These are phyloP conservation scores for Amazona guildingii DNA, from an alignment of 2,113 vertebrate genomes.

Conservation along the genomic window DNA sequence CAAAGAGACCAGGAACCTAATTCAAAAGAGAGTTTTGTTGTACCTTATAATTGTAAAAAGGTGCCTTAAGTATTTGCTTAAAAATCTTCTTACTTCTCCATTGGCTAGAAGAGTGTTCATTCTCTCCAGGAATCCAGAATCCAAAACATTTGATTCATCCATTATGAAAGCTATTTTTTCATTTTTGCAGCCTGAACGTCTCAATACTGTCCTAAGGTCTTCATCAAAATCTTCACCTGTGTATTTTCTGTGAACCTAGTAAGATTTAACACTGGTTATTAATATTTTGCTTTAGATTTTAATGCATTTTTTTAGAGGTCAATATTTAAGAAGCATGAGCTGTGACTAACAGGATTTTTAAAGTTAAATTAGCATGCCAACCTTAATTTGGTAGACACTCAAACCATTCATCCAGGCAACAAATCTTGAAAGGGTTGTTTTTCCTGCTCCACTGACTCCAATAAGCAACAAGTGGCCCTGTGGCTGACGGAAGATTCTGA, in stretches of 20 bases:
- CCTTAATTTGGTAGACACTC: conserved; percentile 99
- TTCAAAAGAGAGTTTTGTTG: neutral
- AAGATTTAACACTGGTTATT: neutral
- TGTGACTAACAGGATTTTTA: neutral
- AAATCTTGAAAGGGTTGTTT: conserved; percentile 95
- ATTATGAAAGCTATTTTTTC: conserved; percentile 99
- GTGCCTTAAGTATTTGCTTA: neutral
- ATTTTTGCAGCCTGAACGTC: conserved; percentile 97
- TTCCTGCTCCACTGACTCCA: conserved; percentile 96
- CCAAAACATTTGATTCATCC: conserved; percentile 97
- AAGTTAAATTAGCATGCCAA: conserved; percentile 48
- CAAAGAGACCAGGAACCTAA: conserved; percentile 96
- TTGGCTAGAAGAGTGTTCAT: conserved; percentile 99
- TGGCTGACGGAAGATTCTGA: conserved; percentile 96
- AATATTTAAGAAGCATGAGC: neutral
- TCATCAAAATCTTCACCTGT: conserved; percentile 99
- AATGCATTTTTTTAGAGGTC: neutral
- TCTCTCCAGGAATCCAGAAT: conserved; percentile 96
- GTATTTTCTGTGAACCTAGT: conserved; percentile 95
- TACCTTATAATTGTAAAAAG: neutral
- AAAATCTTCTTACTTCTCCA: conserved; percentile 83
- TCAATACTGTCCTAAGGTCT: conserved; percentile 92
- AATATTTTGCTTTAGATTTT: neutral
- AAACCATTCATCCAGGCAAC: conserved; percentile 99
- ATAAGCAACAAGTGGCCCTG: conserved; percentile 97